phyloP scores from a whole-genome alignment of 2,888 invertebrate genomes.

The Stenchaetothrips biformis region DNA sequence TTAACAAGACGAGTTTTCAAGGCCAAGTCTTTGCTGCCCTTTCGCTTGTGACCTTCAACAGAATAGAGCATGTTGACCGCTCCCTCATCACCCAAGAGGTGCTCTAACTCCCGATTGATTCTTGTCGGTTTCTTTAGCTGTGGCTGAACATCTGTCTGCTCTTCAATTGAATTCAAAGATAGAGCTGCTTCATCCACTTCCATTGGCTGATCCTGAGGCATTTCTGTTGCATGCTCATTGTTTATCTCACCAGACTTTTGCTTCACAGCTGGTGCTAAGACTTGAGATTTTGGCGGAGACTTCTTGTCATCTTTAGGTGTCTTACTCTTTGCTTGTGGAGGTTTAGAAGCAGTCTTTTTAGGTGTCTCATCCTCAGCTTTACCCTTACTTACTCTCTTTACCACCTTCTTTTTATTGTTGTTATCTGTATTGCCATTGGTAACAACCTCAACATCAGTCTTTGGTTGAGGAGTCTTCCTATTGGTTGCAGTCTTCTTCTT shows the following conservation, averaged over 20 bases:
- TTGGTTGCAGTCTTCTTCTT: not conserved
- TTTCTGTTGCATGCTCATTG: not conserved
- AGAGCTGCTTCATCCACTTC: not conserved
- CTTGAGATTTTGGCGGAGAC: not conserved
- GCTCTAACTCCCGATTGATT: slow-evolving; percentile 64
- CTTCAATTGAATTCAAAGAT: slow-evolving; percentile 30
- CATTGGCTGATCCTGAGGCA: not conserved
- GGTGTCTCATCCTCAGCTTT: not conserved
- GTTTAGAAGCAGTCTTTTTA: not conserved
- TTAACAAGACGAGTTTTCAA: slow-evolving; percentile 59
- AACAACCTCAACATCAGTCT: not conserved
- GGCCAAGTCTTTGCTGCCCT: slow-evolving; percentile 45
- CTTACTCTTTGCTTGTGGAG: not conserved
- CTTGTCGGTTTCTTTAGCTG: slow-evolving; percentile 44
- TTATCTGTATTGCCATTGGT: not conserved
- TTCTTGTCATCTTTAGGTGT: not conserved
- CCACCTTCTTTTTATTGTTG: slow-evolving; percentile 33
- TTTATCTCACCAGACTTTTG: not conserved
- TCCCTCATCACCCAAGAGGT: slow-evolving; percentile 75
- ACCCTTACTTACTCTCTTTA: slow-evolving; percentile 35
- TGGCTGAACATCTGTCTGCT: slow-evolving; percentile 30
- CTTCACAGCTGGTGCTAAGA: not conserved
- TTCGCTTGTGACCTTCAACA: slow-evolving; percentile 52
- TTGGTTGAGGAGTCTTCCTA: not conserved
- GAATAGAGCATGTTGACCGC: slow-evolving; percentile 81